These are phyloP conservation scores for Blera fallax DNA, from an alignment of 2,888 invertebrate genomes.

Conservation along the genomic window DNA sequence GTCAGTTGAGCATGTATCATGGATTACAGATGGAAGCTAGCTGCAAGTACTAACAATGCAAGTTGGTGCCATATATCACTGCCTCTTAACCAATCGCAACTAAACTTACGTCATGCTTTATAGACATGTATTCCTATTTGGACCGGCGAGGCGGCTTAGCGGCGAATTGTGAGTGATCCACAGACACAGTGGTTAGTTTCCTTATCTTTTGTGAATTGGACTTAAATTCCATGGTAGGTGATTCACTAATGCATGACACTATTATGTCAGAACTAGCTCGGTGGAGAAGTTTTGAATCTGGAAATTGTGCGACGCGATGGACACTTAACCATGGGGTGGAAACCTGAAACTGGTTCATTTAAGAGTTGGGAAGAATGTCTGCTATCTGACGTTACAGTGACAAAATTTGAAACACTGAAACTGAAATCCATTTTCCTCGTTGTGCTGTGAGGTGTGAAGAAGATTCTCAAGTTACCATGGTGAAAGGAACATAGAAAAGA, in stretches of 20 bases:
- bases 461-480: slow-evolving; percentile 64
- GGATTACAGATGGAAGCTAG: neutral
- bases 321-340: slow-evolving; percentile 5
- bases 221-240: slow-evolving; percentile 29
- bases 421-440: slow-evolving; percentile 65
- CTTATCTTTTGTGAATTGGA: slow-evolving; percentile 26
- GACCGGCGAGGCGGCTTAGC: neutral
- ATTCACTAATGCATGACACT: slow-evolving; percentile 56
- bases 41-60: slow-evolving; percentile 29
- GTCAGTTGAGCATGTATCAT: slow-evolving; percentile 26
- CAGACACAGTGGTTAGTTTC: slow-evolving; percentile 33
- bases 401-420: slow-evolving; percentile 60
- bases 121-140: slow-evolving; percentile 28
- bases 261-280: slow-evolving; percentile 37
- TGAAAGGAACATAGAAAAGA: slow-evolving; percentile 57
- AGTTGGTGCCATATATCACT: slow-evolving; percentile 24
- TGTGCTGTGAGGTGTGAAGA: slow-evolving; percentile 58
- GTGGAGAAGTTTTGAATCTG: neutral
- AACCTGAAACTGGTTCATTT: slow-evolving; percentile 38
- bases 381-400: slow-evolving; percentile 39
- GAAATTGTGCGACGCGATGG: slow-evolving; percentile 1
- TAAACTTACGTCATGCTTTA: slow-evolving; percentile 52
- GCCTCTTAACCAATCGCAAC: slow-evolving; percentile 6
- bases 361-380: slow-evolving; percentile 2
- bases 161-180: slow-evolving; percentile 7